Evolutionary conservation across 2,888 invertebrate genomes (phyloP), one percentile per base, ranked within the genome.

Genomic region (Eledona agricola): DNA sequence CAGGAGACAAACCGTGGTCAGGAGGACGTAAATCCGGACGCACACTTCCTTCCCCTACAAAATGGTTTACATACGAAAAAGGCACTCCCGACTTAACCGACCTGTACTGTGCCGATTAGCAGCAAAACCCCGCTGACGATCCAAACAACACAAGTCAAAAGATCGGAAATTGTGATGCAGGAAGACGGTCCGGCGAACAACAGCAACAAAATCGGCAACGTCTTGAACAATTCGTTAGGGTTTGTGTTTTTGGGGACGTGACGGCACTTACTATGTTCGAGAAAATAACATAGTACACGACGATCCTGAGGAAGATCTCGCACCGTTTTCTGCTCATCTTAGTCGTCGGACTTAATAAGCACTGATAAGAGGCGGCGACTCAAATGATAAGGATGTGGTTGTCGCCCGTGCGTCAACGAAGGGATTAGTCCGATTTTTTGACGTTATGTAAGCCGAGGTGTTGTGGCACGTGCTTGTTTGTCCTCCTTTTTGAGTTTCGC

Each of bases 211-310:
- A 26, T 17, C 3, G 40, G 40, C 19, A 40, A 19, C 9, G 29
- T 4, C 40, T 35, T 28, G 9, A 23, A 35, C n/a, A 35, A 3
- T 25, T 3, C 7, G 3, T 25, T 25, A 25, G n/a, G 5, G 7
- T 5, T 5, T 25, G 5, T 25, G 4, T 4, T 5, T 25, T 25
- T n/a, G n/a, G n/a, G 7, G 7, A 25, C 7, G 7, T 5, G 3
- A n/a, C 7, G 3, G 12, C 5, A 40, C 40, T 40, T 40, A 40
- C 40, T 9, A 40, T 40, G 11, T 40, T 40, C 3, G 26, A 25
- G 20, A 40, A 17, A 6, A 40, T 40, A 12, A 40, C 40, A 15
- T 40, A 40, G 19, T 40, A 40, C 3, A 40, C 40, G 10, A 40
- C 40, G 5, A 40, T 7, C 10, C 20, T 15, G 19, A 40, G 28